Conservation (phyloP, 2,888 invertebrate species). For the Drosophila phalerata region DNA sequence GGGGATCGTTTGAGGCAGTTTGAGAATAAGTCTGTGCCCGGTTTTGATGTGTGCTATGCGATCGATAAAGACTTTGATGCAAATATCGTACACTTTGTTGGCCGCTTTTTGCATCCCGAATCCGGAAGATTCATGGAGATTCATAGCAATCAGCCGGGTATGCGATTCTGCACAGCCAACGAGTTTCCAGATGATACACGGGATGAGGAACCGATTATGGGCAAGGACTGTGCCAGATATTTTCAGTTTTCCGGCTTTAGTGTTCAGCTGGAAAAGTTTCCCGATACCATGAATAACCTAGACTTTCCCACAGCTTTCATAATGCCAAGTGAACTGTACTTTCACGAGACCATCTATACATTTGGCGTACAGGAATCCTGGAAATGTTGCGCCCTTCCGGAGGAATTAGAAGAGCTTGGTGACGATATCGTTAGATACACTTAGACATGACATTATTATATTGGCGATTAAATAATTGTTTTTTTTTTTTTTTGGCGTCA, state of each 20-base stretch:
- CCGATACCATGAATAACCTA: conserved; percentile 93
- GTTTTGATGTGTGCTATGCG: conserved; percentile 65
- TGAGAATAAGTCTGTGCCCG: conserved; percentile 87
- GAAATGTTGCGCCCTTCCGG: conserved; percentile 56
- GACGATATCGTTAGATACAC: conserved; percentile 40
- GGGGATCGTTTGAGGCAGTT: conserved; percentile 89
- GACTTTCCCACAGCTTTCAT: conserved; percentile 91
- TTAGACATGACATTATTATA: background rate
- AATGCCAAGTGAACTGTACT: conserved; percentile 90
- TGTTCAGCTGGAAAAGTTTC: conserved; percentile 96
- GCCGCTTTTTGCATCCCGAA: conserved; percentile 89
- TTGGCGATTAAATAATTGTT: background rate
- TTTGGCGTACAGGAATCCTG: conserved; percentile 61
- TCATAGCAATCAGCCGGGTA: conserved; percentile 94
- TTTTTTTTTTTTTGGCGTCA: conserved; percentile 4
- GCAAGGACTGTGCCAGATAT: conserved; percentile 90
- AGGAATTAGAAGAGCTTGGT: conserved; percentile 47
- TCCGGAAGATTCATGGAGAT: conserved; percentile 92
- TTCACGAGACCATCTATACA: conserved; percentile 85
- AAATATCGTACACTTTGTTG: conserved; percentile 86
- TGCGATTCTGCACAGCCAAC: conserved; percentile 95
- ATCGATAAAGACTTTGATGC: conserved; percentile 56
- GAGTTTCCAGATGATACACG: conserved; percentile 88
- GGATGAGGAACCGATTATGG: conserved; percentile 87
- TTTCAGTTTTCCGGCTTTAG: conserved; percentile 93